Conservation (phyloP, 2,888 invertebrate genomes). For the Automeris io region DNA sequence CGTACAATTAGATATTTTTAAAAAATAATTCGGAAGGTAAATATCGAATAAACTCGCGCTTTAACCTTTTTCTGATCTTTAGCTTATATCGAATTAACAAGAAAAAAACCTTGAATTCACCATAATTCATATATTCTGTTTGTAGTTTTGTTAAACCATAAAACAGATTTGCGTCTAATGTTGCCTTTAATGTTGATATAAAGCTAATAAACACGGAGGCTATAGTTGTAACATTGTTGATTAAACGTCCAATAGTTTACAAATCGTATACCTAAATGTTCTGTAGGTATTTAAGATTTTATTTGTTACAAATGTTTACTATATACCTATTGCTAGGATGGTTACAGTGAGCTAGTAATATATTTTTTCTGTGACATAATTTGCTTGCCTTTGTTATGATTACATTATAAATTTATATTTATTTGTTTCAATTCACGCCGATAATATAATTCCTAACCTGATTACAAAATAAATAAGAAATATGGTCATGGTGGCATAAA, state of each 20-base stretch:
- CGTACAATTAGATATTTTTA: no score
- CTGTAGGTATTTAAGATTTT: constrained; percentile 41
- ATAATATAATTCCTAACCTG: neutral
- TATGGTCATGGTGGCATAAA: no score
- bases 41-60: no score
- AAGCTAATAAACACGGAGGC: constrained; percentile 11
- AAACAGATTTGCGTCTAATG: constrained; percentile 28
- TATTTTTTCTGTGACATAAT: constrained; percentile 44
- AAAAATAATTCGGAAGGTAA: no score
- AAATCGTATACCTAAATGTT: constrained; percentile 34
- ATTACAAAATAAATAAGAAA: no score
- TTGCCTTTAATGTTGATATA: constrained; percentile 19
- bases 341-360: constrained; percentile 24
- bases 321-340: constrained; percentile 42
- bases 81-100: constrained; percentile 3
- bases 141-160: neutral
- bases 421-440: constrained; percentile 13
- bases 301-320: constrained; percentile 26
- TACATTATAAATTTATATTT: constrained; percentile 41
- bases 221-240: constrained; percentile 23
- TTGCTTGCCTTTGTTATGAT: constrained; percentile 55
- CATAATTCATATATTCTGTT: neutral
- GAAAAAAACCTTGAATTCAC: neutral
- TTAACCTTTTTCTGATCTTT: no score
- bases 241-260: constrained; percentile 10